phyloP scores from a whole-genome alignment of 2,113 vertebrate species.

The Nicator chloris region DNA sequence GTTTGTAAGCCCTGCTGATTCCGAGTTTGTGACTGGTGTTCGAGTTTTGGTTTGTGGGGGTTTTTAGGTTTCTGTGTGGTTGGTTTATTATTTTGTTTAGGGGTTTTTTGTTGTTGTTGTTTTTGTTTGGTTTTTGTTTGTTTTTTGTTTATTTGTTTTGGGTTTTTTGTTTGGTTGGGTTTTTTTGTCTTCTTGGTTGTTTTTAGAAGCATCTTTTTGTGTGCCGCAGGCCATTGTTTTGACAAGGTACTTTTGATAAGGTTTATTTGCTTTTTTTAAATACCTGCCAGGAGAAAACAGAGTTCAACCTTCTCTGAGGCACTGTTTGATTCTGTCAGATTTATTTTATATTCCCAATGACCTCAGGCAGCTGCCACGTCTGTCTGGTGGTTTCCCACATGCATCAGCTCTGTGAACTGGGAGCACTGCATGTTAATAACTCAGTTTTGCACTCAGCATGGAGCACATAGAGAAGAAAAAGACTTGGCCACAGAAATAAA shows the following conservation, averaged over 20 bases:
- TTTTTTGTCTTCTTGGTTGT: not conserved
- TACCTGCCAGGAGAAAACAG: not conserved
- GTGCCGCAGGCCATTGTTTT: not conserved
- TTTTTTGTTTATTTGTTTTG: no score
- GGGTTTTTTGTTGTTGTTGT: not conserved
- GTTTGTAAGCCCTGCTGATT: not conserved
- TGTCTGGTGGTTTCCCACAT: not conserved
- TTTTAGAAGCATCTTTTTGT: not conserved
- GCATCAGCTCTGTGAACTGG: not conserved
- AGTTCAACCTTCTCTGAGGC: not conserved
- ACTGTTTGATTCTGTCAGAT: not conserved
- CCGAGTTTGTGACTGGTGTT: fast-evolving
- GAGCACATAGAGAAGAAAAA: not conserved
- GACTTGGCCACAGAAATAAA: not conserved
- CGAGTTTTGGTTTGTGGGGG: not conserved
- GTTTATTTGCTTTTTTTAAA: not conserved
- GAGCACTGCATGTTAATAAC: not conserved
- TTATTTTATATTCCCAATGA: not conserved
- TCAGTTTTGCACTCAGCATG: not conserved
- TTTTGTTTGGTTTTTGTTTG: no score
- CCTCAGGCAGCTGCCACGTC: not conserved
- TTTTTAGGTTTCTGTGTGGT: not conserved
- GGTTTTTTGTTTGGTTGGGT: no score
- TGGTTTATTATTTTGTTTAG: not conserved
- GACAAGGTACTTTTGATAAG: not conserved